Evolutionary conservation across 2,113 vertebrate genomes (phyloP).

Genomic region (Cranoglanis bouderius): DNA sequence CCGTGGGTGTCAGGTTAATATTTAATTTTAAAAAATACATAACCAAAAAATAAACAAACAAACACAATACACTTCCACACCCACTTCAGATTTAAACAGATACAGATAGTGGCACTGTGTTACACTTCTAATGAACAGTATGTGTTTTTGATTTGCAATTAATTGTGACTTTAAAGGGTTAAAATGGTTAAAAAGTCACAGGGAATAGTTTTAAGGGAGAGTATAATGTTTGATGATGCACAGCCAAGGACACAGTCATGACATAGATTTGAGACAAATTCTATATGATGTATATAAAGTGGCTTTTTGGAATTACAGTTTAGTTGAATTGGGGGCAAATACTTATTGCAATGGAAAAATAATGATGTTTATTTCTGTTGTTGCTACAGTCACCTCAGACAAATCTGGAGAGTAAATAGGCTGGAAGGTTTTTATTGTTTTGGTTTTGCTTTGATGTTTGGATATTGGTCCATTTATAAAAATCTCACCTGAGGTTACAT

Average conservation of each 20-base stretch:
- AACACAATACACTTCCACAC: not conserved
- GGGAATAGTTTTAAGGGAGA: not conserved
- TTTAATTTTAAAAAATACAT: not conserved
- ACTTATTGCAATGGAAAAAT: not conserved
- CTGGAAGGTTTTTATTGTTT: not conserved
- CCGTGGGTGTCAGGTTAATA: not conserved
- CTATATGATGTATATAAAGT: not conserved
- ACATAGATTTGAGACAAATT: not conserved
- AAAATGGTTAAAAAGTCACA: not conserved
- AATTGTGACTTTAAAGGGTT: not conserved
- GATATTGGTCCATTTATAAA: conserved; percentile 1
- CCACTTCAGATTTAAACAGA: not conserved
- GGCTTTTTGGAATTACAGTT: not conserved
- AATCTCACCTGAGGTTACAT: not conserved
- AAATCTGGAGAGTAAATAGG: not conserved
- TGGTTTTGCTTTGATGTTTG: not conserved
- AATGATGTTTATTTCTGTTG: not conserved
- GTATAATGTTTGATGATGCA: not conserved
- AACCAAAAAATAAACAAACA: not conserved
- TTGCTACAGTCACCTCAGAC: not conserved
- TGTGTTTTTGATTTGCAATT: not conserved
- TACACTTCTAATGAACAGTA: not conserved
- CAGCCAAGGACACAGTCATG: not conserved
- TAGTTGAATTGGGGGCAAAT: not conserved
- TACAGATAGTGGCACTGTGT: not conserved